Evolutionary conservation across 2,888 invertebrate species (phyloP).

Genomic region (Dolichopus griseipennis): DNA sequence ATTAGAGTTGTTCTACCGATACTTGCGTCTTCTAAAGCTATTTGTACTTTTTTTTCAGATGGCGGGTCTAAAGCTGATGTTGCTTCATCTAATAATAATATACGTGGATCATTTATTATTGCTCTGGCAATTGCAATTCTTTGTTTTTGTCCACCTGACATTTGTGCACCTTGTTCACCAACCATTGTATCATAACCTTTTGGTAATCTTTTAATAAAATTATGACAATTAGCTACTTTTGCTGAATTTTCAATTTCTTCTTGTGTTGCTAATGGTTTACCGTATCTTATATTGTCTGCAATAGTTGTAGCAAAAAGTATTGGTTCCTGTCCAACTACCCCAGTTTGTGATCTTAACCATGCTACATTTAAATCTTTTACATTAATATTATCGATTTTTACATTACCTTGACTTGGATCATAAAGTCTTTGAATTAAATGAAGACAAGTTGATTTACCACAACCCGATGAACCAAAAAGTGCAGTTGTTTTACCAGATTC

Average conservation of each 20-base stretch:
- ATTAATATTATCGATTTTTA: constrained; percentile 51
- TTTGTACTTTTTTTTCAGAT: constrained; percentile 66
- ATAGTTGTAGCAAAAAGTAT: constrained; percentile 69
- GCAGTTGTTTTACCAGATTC: constrained; percentile 55
- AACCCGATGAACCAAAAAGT: constrained; percentile 58
- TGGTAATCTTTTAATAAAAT: constrained; percentile 59
- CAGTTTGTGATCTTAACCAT: constrained; percentile 62
- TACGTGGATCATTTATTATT: constrained; percentile 58
- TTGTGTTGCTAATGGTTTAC: constrained; percentile 53
- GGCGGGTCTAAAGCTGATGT: constrained; percentile 68
- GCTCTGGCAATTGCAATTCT: constrained; percentile 72
- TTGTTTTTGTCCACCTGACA: constrained; percentile 70
- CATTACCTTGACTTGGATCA: constrained; percentile 48
- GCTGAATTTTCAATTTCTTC: constrained; percentile 57
- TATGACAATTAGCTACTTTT: constrained; percentile 60
- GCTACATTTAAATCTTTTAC: constrained; percentile 56
- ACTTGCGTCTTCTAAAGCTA: constrained; percentile 61
- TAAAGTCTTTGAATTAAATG: constrained; percentile 62
- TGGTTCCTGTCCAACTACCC: constrained; percentile 74
- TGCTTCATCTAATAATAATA: constrained; percentile 63
- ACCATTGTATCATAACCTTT: constrained; percentile 64
- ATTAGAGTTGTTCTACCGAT: constrained; percentile 58
- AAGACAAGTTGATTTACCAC: constrained; percentile 68
- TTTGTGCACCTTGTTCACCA: constrained; percentile 64
- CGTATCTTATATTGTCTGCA: constrained; percentile 53